Evolutionary conservation across 2,888 invertebrate species (phyloP).

Genomic region (Chalcosyrphus nemorum): DNA sequence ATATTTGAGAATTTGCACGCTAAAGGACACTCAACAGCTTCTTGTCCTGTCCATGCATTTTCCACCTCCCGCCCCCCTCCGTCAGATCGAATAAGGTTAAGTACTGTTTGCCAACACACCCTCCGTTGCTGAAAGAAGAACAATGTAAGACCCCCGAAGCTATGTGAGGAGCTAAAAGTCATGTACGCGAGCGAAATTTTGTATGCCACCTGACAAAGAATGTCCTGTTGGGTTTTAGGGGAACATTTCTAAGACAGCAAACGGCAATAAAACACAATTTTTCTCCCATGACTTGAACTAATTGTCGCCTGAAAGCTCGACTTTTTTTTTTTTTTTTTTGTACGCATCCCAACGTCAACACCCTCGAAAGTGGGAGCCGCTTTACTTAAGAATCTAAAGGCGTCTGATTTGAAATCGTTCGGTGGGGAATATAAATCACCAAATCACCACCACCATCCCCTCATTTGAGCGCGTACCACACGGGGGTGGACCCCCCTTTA

Average conservation of each 20-base stretch:
- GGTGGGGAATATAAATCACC: constrained; percentile 68
- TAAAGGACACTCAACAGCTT: constrained; percentile 56
- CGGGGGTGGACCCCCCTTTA: constrained; percentile 37
- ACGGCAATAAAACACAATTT: constrained; percentile 46
- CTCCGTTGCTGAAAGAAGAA: constrained; percentile 35
- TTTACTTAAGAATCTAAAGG: constrained; percentile 65
- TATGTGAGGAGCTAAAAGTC: constrained; percentile 47
- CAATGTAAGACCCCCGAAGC: constrained; percentile 35
- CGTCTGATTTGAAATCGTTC: constrained; percentile 63
- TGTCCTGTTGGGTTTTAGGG: constrained; percentile 31
- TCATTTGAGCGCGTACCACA: constrained; percentile 45
- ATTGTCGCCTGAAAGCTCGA: constrained; percentile 67
- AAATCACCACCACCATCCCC: constrained; percentile 61
- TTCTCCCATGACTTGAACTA: constrained; percentile 51
- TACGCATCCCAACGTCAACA: constrained; percentile 3
- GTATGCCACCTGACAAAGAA: constrained; percentile 51
- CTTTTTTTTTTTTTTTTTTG: constrained; percentile 23
- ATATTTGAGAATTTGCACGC: constrained; percentile 72
- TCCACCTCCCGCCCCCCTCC: not conserved
- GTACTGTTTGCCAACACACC: constrained; percentile 66
- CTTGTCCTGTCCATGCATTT: constrained; percentile 59
- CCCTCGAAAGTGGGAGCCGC: not conserved
- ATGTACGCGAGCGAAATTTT: constrained; percentile 38
- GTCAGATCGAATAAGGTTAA: constrained; percentile 66
- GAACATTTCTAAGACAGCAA: constrained; percentile 23